phyloP scores from a whole-genome alignment of 2,888 invertebrate species.

The Noctua janthina region DNA sequence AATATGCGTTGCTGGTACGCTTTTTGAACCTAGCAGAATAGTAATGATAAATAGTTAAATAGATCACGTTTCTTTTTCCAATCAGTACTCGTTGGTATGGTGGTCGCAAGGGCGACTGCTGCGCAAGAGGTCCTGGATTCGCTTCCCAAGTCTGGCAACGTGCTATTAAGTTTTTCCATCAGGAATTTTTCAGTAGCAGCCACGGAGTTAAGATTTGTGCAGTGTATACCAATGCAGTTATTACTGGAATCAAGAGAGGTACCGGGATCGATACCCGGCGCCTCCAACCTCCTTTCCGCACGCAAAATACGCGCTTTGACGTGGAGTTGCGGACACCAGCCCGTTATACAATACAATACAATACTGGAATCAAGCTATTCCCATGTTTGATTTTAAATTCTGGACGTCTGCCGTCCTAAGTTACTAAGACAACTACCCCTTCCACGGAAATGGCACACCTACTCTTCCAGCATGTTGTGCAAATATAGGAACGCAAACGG shows the following conservation, averaged over 20 bases:
- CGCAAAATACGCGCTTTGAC: too few species aligned
- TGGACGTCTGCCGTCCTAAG: too few species aligned
- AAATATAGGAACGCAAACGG: too few species aligned
- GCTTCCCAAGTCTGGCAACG: neutral
- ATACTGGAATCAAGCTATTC: too few species aligned
- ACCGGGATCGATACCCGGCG: constrained; percentile 91
- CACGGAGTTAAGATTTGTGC: neutral
- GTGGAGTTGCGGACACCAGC: too few species aligned
- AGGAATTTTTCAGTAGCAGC: neutral
- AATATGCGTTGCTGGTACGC: constrained; percentile 7
- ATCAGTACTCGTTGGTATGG: neutral
- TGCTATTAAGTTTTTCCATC: neutral
- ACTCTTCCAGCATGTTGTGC: too few species aligned
- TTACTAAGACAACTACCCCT: neutral
- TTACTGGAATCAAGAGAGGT: constrained; percentile 84
- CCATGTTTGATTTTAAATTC: neutral
- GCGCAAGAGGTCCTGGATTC: neutral
- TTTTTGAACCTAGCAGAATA: constrained; percentile 13
- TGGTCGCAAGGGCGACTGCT: neutral
- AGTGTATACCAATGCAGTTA: too few species aligned
- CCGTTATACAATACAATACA: too few species aligned
- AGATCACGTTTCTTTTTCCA: neutral
- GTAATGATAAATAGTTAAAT: neutral
- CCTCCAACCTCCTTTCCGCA: too few species aligned
- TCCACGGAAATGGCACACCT: too few species aligned